Conservation (phyloP, 1,140 invertebrate genomes). For the Drosophila chauvacae region DNA sequence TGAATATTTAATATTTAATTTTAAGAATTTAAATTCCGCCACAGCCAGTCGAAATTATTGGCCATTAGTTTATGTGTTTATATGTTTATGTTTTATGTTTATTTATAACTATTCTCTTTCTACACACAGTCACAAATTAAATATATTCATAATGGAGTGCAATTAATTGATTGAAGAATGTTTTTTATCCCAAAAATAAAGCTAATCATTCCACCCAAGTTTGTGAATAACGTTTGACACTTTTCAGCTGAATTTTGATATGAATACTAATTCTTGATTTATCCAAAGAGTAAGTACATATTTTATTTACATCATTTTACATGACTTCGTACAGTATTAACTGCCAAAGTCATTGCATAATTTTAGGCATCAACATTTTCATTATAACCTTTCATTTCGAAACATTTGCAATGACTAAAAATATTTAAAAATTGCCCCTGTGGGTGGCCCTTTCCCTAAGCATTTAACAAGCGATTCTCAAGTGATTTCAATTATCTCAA, state of each 20-base stretch:
- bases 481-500: slow-evolving; percentile 70
- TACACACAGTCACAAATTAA: slow-evolving; percentile 15
- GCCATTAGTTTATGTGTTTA: slow-evolving; percentile 23
- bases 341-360: slow-evolving; percentile 52
- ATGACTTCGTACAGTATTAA: not conserved
- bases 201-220: slow-evolving; percentile 21
- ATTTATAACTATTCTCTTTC: slow-evolving; percentile 24
- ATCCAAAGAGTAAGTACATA: slow-evolving; percentile 12
- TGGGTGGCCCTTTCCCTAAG: slow-evolving; percentile 45
- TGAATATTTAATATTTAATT: slow-evolving; percentile 22
- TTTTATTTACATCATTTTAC: slow-evolving; percentile 2
- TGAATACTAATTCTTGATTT: slow-evolving; percentile 9
- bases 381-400: slow-evolving; percentile 6
- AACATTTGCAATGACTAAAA: slow-evolving; percentile 5
- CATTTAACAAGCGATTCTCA: slow-evolving; percentile 47
- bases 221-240: slow-evolving; percentile 7
- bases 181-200: slow-evolving; percentile 32
- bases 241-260: slow-evolving; percentile 16
- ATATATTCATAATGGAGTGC: slow-evolving; percentile 13
- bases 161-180: slow-evolving; percentile 23
- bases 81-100: slow-evolving; percentile 53
- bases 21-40: not conserved
- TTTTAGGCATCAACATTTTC: slow-evolving; percentile 26
- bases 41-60: slow-evolving; percentile 33
- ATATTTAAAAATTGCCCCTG: slow-evolving; percentile 7